Evolutionary conservation across 2,113 vertebrate species (phyloP).

Genomic region (Miniopterus natalensis): DNA sequence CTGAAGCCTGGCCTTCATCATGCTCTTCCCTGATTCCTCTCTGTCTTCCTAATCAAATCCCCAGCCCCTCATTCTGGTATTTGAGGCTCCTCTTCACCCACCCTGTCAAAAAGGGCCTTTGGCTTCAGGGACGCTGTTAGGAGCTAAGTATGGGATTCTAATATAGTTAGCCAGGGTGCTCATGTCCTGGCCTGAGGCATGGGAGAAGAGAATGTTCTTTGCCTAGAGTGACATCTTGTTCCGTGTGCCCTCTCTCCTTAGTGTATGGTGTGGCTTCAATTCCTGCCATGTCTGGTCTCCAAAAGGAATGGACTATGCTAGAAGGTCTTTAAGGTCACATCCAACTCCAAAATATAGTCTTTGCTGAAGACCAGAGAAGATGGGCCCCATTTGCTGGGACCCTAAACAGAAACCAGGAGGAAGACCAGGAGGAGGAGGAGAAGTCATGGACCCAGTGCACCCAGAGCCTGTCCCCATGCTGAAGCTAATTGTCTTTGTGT

Average conservation of each 20-base stretch:
- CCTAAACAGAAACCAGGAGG: constrained; percentile 61
- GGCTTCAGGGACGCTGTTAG: constrained; percentile 45
- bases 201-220: constrained; percentile 57
- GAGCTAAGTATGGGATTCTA: constrained; percentile 5
- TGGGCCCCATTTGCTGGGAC: not conserved
- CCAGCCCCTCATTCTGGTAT: not conserved
- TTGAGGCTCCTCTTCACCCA: constrained; percentile 33
- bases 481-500: constrained; percentile 52
- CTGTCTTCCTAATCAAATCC: not conserved
- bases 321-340: constrained; percentile 49
- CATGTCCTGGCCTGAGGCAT: constrained; percentile 15
- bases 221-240: constrained; percentile 36
- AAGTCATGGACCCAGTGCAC: not conserved
- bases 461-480: constrained; percentile 18
- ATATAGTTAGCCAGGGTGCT: not conserved
- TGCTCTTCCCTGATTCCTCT: constrained; percentile 30
- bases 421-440: not conserved
- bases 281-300: not conserved
- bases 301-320: constrained; percentile 1
- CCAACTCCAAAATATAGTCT: constrained; percentile 52
- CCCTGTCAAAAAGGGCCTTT: not conserved
- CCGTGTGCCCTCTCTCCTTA: constrained; percentile 51
- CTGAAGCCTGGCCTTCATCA: constrained; percentile 21
- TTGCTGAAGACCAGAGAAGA: constrained; percentile 62
- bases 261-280: constrained; percentile 7